Conservation (phyloP, 2,888 invertebrate genomes). For the Seira ritae region DNA sequence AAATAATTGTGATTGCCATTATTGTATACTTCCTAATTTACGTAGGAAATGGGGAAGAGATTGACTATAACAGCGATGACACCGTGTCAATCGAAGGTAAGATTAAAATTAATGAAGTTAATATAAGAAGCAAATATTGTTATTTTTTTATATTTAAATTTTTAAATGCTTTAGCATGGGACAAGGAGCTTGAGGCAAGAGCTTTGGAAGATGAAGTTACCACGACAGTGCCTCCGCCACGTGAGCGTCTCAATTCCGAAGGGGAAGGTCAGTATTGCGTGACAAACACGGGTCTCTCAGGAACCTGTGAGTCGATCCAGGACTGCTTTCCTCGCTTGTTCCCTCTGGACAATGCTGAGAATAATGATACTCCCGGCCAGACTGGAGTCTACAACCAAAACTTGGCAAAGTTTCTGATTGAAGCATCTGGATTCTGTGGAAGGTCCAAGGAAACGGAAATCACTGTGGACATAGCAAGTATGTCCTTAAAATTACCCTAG, state of each 20-base stretch:
- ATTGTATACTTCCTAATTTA: constrained; percentile 9
- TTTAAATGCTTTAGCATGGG: not conserved
- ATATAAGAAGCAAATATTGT: not conserved
- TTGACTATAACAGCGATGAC: constrained; percentile 33
- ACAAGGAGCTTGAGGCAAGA: not conserved
- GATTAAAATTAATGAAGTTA: not conserved
- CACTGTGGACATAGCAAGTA: too few relatives aligned
- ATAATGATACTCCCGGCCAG: constrained; percentile 33
- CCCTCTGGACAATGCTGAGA: constrained; percentile 13
- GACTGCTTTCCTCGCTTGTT: constrained; percentile 56
- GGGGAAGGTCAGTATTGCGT: not conserved
- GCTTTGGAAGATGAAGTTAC: constrained; percentile 16
- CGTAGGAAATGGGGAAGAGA: not conserved
- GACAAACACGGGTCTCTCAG: constrained; percentile 31
- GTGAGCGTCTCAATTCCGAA: not conserved
- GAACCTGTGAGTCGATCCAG: constrained; percentile 32
- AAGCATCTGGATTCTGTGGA: constrained; percentile 59
- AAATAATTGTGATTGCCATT: constrained; percentile 16
- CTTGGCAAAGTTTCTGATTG: constrained; percentile 49
- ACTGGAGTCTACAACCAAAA: constrained; percentile 52
- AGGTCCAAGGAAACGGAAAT: not conserved
- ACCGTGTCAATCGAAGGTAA: constrained; percentile 52
- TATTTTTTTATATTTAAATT: not conserved
- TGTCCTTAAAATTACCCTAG: too few relatives aligned
- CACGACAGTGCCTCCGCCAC: not conserved